phyloP scores from a whole-genome alignment of 2,888 invertebrate genomes.

The Smittia sp. region DNA sequence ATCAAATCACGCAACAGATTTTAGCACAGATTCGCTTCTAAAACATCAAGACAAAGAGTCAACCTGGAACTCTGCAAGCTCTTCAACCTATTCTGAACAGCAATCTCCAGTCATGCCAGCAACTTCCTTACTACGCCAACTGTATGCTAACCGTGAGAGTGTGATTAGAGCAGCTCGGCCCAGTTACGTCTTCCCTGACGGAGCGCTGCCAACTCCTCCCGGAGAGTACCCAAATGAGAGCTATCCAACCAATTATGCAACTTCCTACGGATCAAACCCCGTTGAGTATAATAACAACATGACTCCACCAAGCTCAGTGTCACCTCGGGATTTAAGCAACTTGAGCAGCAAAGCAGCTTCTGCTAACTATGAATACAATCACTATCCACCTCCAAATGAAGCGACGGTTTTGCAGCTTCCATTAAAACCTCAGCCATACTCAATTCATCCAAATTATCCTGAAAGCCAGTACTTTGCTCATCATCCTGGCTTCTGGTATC shows the following conservation, averaged over 20 bases:
- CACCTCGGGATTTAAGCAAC: conserved; percentile 82
- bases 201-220: conserved; percentile 79
- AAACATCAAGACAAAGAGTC: conserved; percentile 65
- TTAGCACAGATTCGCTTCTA: conserved; percentile 78
- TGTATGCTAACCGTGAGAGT: conserved; percentile 91
- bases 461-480: conserved; percentile 86
- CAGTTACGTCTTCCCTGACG: conserved; percentile 46
- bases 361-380: conserved; percentile 52
- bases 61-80: conserved; percentile 68
- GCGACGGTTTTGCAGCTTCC: conserved; percentile 77
- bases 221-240: conserved; percentile 60
- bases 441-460: conserved; percentile 62
- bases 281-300: conserved; percentile 78
- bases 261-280: conserved; percentile 52
- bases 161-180: conserved; percentile 75
- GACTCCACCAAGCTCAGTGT: conserved; percentile 95
- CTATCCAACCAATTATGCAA: conserved; percentile 45
- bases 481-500: conserved; percentile 80
- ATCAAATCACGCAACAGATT: conserved; percentile 70
- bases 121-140: conserved; percentile 80
- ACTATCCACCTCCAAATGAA: conserved; percentile 55
- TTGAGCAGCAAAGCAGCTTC: conserved; percentile 51
- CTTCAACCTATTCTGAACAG: conserved; percentile 57
- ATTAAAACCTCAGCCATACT: conserved; percentile 86
- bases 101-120: conserved; percentile 70